These are phyloP conservation scores for Conger conger DNA, from an alignment of 2,113 vertebrate species.

Conservation along the genomic window DNA sequence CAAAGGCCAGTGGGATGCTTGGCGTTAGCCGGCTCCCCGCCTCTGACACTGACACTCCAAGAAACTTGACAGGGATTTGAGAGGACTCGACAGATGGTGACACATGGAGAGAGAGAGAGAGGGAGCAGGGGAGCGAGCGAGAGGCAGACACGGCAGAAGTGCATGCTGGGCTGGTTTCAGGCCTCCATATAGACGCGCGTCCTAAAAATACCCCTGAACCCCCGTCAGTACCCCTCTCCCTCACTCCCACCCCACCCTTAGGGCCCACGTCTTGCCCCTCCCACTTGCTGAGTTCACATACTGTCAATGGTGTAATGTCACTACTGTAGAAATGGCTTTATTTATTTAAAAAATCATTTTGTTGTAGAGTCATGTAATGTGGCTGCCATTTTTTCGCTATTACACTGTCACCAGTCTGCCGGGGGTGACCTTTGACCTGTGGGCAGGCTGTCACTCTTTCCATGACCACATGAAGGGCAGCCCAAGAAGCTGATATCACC, in stretches of 20 bases:
- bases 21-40: neutral
- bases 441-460: slow-evolving; percentile 43
- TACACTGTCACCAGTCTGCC: neutral
- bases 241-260: neutral
- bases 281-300: neutral
- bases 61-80: slow-evolving; percentile 40
- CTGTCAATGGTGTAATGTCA: neutral
- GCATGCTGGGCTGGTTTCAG: slow-evolving; percentile 67
- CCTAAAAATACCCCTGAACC: slow-evolving; percentile 67
- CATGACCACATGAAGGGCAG: slow-evolving; percentile 47
- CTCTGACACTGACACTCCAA: neutral
- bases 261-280: neutral
- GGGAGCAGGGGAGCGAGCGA: neutral
- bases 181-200: slow-evolving; percentile 69
- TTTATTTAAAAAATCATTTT: neutral
- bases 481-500: slow-evolving; percentile 70
- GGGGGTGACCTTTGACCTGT: neutral
- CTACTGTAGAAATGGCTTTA: neutral
- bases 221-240: slow-evolving; percentile 29
- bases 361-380: neutral
- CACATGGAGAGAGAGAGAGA: slow-evolving; percentile 11
- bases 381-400: neutral
- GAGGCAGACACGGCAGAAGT: slow-evolving; percentile 53
- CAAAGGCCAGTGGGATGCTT: neutral
- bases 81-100: slow-evolving; percentile 51